These are phyloP conservation scores for Typhlichthys subterraneus DNA, from an alignment of 2,797 vertebrate genomes.

Conservation along the genomic window DNA sequence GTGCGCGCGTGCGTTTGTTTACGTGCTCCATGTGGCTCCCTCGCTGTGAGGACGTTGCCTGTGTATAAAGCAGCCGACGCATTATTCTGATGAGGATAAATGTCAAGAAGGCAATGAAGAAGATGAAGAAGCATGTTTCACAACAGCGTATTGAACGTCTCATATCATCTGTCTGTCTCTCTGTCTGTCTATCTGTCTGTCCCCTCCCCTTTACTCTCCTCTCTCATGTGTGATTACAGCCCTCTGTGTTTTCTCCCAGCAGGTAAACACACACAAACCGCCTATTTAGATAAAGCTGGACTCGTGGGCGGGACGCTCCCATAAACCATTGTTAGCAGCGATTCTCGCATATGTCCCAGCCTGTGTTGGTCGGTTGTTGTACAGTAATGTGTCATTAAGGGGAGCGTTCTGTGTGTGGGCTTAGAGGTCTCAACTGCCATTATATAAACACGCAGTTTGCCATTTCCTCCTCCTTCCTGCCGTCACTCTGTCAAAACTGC, in stretches of 20 bases:
- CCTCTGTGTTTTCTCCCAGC: slow-evolving; percentile 17
- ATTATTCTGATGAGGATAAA: not conserved
- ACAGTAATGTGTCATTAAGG: slow-evolving; percentile 31
- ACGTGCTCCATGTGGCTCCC: slow-evolving; percentile 35
- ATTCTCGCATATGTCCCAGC: slow-evolving; percentile 27
- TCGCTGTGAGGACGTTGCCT: slow-evolving; percentile 28
- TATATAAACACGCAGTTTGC: slow-evolving; percentile 5
- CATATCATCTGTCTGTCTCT: slow-evolving; percentile 12
- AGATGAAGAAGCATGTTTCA: not conserved
- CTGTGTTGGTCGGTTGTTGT: slow-evolving; percentile 21
- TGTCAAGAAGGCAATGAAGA: no score
- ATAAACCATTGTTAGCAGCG: slow-evolving; percentile 47
- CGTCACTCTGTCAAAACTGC: not conserved
- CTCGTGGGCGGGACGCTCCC: slow-evolving; percentile 36
- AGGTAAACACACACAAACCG: slow-evolving; percentile 53
- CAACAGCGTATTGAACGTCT: slow-evolving; percentile 37
- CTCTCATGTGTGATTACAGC: slow-evolving; percentile 54
- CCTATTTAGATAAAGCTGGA: slow-evolving; percentile 58
- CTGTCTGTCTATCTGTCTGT: slow-evolving; percentile 6
- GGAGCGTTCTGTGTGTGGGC: slow-evolving; percentile 13
- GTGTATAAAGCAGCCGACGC: slow-evolving; percentile 50
- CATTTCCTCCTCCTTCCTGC: not conserved
- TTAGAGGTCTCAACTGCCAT: slow-evolving; percentile 2
- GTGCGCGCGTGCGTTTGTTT: slow-evolving; percentile 1
- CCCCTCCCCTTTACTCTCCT: slow-evolving; percentile 8